Evolutionary conservation across 2,888 invertebrate species (phyloP), one percentile per base, ranked within the genome.

Genomic region (Saturnia japonica): DNA sequence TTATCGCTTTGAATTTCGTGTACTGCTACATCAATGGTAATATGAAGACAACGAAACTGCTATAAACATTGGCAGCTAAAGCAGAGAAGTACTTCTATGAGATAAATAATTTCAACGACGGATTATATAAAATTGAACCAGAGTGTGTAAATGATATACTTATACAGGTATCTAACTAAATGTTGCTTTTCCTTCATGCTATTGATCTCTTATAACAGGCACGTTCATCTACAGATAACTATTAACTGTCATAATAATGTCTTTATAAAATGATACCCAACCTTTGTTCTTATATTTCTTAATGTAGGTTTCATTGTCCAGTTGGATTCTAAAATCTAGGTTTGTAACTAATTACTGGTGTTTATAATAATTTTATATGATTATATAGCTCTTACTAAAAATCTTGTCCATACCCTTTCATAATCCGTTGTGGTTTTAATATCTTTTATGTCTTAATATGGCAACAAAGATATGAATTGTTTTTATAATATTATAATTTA

Each of bases 1-100:
- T 78, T 79, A 81, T 81, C 77, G 74, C 75, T 81, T 76, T 79
- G 75, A 80, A 80, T 82, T 79, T 78, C 72, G 76, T 80, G 77
- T 74, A 69, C 75, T 77, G 76, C 71, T 62, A 73, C 71, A 77
- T 76, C 74, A 69, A 72, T 76, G 68, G 67, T n/a, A 67, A 54
- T 54, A 66, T 67, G 25, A 60, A 40, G 25, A 54, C 64, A 34
- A 51, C 25, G 47, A 16, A 66, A 54, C 54, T 19, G 22, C 25
- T 67, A 51, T 54, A 42, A 28, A 40, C 12, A 40, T 64, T 40
- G 19, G n/a, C 3, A 40, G 9, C 64, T 40, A 40, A 34, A 40
- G 40, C 64, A 64, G 62, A 64, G 62, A 64, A 64, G 34, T 28
- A 25, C 6, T 28, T 60, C 25, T 60, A 60, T 25, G 22, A 54